These are phyloP conservation scores for Allobates femoralis DNA, from an alignment of 2,797 vertebrate genomes.

Conservation along the genomic window DNA sequence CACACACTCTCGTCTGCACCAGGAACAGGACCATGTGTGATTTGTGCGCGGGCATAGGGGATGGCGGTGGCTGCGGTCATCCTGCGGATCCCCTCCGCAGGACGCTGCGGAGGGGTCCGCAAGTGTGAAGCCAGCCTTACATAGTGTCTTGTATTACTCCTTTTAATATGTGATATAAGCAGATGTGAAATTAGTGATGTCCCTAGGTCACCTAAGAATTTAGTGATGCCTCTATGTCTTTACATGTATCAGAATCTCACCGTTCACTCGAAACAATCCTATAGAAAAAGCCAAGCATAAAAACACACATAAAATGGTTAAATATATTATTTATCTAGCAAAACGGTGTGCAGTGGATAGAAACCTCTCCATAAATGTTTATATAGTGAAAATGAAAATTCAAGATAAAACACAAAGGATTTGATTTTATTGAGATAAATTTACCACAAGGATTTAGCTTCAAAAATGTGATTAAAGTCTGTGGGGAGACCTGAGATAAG, in stretches of 20 bases:
- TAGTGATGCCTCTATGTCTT: not conserved
- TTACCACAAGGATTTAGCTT: slow-evolving; percentile 41
- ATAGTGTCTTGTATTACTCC: not conserved
- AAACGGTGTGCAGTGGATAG: not conserved
- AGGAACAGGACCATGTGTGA: too few species aligned
- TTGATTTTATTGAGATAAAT: slow-evolving; percentile 46
- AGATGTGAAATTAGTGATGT: not conserved
- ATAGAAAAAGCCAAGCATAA: not conserved
- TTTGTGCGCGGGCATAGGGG: too few species aligned
- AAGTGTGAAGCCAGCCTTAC: not conserved
- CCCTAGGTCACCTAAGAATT: not conserved
- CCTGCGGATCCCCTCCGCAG: too few species aligned
- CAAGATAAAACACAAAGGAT: slow-evolving; percentile 36
- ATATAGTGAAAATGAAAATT: slow-evolving; percentile 37
- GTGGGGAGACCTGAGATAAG: slow-evolving; percentile 33
- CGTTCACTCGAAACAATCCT: not conserved
- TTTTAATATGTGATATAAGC: not conserved
- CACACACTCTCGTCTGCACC: too few species aligned
- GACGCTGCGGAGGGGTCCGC: too few species aligned
- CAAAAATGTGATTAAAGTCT: slow-evolving; percentile 51
- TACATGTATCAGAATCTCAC: not conserved
- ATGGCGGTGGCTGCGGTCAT: too few species aligned
- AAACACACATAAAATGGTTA: not conserved
- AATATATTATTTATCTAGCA: slow-evolving; percentile 2
- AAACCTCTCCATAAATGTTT: slow-evolving; percentile 9